phyloP scores from a whole-genome alignment of 2,888 invertebrate genomes.

The Ctenicera cuprea region DNA sequence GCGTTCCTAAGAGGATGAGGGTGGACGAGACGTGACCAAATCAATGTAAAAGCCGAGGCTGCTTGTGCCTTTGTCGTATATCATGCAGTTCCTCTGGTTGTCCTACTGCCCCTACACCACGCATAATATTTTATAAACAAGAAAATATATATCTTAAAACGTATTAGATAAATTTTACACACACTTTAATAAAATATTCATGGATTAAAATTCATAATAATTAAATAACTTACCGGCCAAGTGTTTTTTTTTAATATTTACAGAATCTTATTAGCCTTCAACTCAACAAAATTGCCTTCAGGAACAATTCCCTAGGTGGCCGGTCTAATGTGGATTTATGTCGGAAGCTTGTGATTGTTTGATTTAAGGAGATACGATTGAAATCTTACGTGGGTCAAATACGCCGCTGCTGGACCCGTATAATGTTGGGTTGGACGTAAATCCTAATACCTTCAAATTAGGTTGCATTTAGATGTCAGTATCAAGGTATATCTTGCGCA shows the following conservation, averaged over 20 bases:
- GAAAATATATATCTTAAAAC: too few species aligned
- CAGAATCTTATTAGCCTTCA: not conserved
- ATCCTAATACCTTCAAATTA: conserved; percentile 53
- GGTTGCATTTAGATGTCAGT: conserved; percentile 38
- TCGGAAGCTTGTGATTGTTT: conserved; percentile 57
- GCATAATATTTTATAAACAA: not conserved
- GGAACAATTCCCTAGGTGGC: conserved; percentile 38
- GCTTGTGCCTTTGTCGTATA: conserved; percentile 56
- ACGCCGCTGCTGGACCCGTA: conserved; percentile 47
- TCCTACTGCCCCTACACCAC: conserved; percentile 32
- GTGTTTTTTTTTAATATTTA: too few species aligned
- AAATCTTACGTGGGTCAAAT: conserved; percentile 56
- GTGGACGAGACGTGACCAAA: conserved; percentile 63
- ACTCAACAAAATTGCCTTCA: conserved; percentile 39
- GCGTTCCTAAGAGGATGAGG: conserved; percentile 56
- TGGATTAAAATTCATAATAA: too few species aligned
- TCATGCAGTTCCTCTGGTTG: conserved; percentile 52
- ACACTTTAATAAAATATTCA: too few species aligned
- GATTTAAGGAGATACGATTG: conserved; percentile 58
- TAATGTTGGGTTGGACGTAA: conserved; percentile 46
- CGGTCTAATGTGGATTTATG: conserved; percentile 55
- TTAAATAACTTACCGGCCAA: too few species aligned
- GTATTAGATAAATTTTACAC: too few species aligned
- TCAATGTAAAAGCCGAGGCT: conserved; percentile 64
- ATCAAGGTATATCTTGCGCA: not conserved